Conservation (phyloP, 2,888 invertebrate species). For the Pasiphila rectangulata region DNA sequence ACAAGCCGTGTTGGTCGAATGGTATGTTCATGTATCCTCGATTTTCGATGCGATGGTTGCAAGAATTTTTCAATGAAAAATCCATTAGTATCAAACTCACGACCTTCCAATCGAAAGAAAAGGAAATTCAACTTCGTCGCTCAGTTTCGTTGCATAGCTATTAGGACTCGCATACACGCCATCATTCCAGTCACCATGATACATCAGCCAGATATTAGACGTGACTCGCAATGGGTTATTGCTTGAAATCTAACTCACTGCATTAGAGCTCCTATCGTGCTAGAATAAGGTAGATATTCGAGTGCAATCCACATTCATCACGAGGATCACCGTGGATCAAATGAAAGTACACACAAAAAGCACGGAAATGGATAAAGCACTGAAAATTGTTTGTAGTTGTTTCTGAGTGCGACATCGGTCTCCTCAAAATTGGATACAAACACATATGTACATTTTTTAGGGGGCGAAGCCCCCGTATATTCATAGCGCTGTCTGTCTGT, state of each 20-base stretch:
- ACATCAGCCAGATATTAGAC: conserved; percentile 10
- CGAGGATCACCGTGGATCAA: background rate
- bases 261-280: conserved; percentile 1
- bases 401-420: too few relatives aligned
- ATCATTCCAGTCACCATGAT: conserved; percentile 15
- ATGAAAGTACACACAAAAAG: background rate
- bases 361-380: background rate
- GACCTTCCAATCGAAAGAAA: too few relatives aligned
- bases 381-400: background rate
- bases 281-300: conserved; percentile 10
- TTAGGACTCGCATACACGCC: background rate
- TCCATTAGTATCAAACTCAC: too few relatives aligned
- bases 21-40: background rate
- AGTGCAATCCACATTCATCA: too few relatives aligned
- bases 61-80: background rate
- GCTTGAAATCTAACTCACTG: background rate
- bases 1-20: background rate
- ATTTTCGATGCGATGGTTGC: background rate
- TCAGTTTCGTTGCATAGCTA: too few relatives aligned
- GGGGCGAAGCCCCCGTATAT: too few relatives aligned
- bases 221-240: conserved; percentile 15
- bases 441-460: too few relatives aligned
- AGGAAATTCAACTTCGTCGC: too few relatives aligned
- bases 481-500: too few relatives aligned
- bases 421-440: too few relatives aligned